Conservation (phyloP, 2,113 vertebrate species). For the Aleadryas rufinucha region DNA sequence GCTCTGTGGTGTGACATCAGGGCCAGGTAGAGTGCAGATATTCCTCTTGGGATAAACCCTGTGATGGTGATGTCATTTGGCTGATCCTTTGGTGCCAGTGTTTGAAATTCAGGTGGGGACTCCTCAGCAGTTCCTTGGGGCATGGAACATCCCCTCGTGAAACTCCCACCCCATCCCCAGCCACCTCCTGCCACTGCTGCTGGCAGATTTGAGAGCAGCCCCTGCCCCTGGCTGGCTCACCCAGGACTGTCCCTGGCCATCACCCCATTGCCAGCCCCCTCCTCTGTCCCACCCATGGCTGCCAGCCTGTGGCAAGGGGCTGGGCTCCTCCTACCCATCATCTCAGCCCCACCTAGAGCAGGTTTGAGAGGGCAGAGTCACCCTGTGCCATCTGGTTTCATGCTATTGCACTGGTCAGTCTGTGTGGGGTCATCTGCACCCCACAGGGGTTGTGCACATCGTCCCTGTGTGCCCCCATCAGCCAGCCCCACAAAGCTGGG, state of each 20-base stretch:
- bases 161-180: background rate
- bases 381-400: background rate
- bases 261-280: fast-evolving
- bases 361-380: background rate
- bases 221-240: background rate
- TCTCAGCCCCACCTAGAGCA: background rate
- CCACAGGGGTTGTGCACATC: background rate
- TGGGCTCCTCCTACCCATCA: background rate
- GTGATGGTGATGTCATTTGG: background rate
- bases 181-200: background rate
- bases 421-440: background rate
- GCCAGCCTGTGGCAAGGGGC: fast-evolving
- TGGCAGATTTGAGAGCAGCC: background rate
- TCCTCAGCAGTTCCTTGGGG: background rate
- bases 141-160: background rate
- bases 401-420: background rate
- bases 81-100: background rate
- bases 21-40: background rate
- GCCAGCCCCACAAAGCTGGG: background rate
- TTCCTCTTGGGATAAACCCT: background rate
- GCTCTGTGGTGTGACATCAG: background rate
- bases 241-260: background rate
- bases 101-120: background rate
- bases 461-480: background rate
- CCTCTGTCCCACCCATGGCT: background rate